Conservation (phyloP, 2,113 vertebrate species). For the Pyxicephalus adspersus region DNA sequence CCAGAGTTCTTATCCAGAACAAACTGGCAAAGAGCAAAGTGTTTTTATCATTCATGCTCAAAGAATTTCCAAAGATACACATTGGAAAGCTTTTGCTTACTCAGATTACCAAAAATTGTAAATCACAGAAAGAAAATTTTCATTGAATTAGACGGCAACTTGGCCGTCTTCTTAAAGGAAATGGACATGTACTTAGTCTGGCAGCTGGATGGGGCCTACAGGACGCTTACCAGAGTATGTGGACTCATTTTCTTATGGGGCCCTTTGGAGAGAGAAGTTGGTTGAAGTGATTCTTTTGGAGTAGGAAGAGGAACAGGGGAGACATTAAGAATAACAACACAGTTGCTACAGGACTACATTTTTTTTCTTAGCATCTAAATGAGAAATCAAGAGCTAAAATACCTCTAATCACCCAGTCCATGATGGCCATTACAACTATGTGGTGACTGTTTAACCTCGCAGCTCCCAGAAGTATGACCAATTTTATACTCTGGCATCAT, state of each 20-base stretch:
- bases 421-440: neutral
- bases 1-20: conserved; percentile 8
- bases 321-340: conserved; percentile 23
- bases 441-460: neutral
- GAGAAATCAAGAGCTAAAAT: neutral
- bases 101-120: conserved; percentile 55
- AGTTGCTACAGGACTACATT: neutral
- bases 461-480: neutral
- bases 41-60: conserved; percentile 56
- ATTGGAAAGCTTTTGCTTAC: conserved; percentile 51
- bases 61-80: conserved; percentile 56
- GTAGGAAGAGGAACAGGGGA: conserved; percentile 27
- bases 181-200: conserved; percentile 45
- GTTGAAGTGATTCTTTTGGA: conserved; percentile 22
- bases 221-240: conserved; percentile 43
- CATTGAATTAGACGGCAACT: conserved; percentile 50
- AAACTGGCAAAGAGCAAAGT: conserved; percentile 29
- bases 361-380: neutral
- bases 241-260: conserved; percentile 34
- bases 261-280: conserved; percentile 34
- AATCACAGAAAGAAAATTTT: conserved; percentile 52
- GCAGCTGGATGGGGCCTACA: conserved; percentile 38
- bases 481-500: neutral
- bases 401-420: neutral
- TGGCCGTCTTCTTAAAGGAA: conserved; percentile 45